Evolutionary conservation across 2,888 invertebrate species (phyloP).

Genomic region (Agrochola litura): DNA sequence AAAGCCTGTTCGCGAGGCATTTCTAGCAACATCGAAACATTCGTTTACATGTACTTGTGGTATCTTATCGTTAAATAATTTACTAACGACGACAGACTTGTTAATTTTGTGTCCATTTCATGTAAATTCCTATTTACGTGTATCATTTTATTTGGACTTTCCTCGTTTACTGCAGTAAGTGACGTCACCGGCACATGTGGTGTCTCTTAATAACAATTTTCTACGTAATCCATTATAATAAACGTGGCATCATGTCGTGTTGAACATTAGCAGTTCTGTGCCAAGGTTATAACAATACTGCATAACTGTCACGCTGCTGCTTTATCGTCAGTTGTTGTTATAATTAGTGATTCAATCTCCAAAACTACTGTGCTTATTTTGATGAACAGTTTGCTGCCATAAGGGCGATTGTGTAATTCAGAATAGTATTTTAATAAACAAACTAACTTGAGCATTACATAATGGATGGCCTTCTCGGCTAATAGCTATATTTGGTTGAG

Average conservation of each 20-base stretch:
- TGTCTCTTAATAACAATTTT: conserved; percentile 52
- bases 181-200: conserved; percentile 46
- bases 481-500: conserved; percentile 42
- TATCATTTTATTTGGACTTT: conserved; percentile 40
- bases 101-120: conserved; percentile 22
- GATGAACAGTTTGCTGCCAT: background rate
- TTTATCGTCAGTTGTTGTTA: conserved; percentile 26
- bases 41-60: conserved; percentile 38
- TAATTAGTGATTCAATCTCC: conserved; percentile 19
- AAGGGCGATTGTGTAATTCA: background rate
- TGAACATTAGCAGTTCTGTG: conserved; percentile 56
- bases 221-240: conserved; percentile 55
- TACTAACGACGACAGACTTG: conserved; percentile 12
- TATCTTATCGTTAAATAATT: conserved; percentile 44
- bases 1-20: conserved; percentile 35
- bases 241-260: conserved; percentile 59
- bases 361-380: conserved; percentile 11
- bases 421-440: background rate
- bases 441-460: background rate
- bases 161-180: conserved; percentile 46
- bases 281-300: conserved; percentile 63
- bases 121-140: conserved; percentile 12
- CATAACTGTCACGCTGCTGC: conserved; percentile 45
- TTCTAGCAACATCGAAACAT: conserved; percentile 44
- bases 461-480: conserved; percentile 28